Conservation (phyloP, 2,888 invertebrate genomes). For the Andrena praecox region DNA sequence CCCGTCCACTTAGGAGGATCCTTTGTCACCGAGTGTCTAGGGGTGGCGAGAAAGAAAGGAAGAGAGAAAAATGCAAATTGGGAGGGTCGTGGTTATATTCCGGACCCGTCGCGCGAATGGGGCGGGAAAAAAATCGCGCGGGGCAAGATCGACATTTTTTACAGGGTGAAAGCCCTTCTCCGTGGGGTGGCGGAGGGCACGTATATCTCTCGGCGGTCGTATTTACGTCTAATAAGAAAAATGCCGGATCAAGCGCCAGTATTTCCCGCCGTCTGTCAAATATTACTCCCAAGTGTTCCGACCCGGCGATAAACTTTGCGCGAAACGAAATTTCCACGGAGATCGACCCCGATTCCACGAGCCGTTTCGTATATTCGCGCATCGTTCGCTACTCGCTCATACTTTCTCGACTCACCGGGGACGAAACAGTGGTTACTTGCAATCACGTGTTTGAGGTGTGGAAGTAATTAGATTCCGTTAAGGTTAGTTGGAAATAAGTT, state of each 20-base stretch:
- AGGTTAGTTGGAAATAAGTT: too few species aligned
- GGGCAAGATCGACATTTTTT: conserved; percentile 60
- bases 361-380: not conserved
- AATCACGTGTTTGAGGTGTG: too few species aligned
- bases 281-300: conserved; percentile 37
- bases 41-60: not conserved
- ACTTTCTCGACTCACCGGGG: too few species aligned
- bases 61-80: conserved; percentile 65
- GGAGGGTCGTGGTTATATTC: conserved; percentile 31
- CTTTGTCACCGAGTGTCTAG: conserved; percentile 58
- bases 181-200: not conserved
- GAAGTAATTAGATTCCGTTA: too few species aligned
- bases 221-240: conserved; percentile 58
- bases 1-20: conserved; percentile 63
- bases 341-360: not conserved
- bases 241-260: conserved; percentile 36
- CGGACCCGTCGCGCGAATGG: conserved; percentile 41
- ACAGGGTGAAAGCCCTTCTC: conserved; percentile 26
- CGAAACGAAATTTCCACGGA: conserved; percentile 6
- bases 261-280: conserved; percentile 30
- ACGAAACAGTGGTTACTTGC: too few species aligned
- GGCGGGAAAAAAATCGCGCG: conserved; percentile 54
- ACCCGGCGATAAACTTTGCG: conserved; percentile 17
- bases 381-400: too few species aligned
- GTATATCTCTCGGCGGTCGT: conserved; percentile 43